Conservation (phyloP, 2,888 invertebrate genomes). For the Cybosia mesomella region DNA sequence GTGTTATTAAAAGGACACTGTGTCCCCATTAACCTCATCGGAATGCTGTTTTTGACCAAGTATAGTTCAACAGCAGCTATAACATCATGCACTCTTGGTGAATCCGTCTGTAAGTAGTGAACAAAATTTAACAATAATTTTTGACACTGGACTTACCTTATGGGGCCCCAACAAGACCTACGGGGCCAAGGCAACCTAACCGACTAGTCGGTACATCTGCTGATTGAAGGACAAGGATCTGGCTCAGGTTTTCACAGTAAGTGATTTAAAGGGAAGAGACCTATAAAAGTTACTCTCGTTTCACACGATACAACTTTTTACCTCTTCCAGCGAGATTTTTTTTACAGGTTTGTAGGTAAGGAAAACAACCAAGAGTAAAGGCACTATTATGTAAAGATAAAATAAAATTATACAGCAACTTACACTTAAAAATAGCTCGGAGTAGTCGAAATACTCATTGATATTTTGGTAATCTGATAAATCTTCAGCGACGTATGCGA, state of each 20-base stretch:
- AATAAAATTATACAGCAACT: constrained; percentile 24
- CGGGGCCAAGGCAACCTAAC: too few relatives aligned
- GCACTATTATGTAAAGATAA: too few relatives aligned
- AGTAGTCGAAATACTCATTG: constrained; percentile 80
- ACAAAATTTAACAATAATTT: background rate
- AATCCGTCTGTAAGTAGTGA: constrained; percentile 64
- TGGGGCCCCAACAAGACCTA: too few relatives aligned
- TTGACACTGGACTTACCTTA: background rate
- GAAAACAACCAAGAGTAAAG: too few relatives aligned
- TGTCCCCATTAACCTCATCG: constrained; percentile 73
- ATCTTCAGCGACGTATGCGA: constrained; percentile 83
- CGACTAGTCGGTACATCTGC: too few relatives aligned
- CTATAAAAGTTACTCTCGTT: too few relatives aligned
- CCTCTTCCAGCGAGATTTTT: too few relatives aligned
- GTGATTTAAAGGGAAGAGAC: too few relatives aligned
- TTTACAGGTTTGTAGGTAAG: too few relatives aligned
- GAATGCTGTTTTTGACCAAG: constrained; percentile 71
- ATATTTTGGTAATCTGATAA: constrained; percentile 78
- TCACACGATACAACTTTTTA: too few relatives aligned
- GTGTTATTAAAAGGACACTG: constrained; percentile 78
- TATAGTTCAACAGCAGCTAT: constrained; percentile 67
- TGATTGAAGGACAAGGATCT: too few relatives aligned
- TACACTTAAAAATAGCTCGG: constrained; percentile 81
- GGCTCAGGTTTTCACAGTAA: too few relatives aligned
- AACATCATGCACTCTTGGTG: constrained; percentile 67